Conservation (phyloP, 35 echinoderm and acorn worm genomes). For the Acanthaster planci region DNA sequence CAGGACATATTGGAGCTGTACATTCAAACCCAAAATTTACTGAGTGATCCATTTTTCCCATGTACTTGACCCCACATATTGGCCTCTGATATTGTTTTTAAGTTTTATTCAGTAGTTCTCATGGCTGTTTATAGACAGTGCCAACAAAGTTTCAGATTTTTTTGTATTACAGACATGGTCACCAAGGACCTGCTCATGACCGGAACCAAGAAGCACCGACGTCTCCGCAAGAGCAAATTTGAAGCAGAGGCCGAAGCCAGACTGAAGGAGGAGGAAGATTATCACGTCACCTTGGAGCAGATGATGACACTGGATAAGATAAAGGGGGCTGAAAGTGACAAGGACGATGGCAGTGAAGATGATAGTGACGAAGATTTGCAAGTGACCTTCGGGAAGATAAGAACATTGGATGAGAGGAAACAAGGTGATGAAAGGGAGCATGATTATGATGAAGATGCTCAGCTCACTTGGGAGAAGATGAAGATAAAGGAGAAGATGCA, state of each 20-base stretch:
- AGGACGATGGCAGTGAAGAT: background rate
- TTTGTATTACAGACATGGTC: background rate
- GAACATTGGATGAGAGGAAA: background rate
- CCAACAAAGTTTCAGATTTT: no score
- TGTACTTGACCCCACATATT: no score
- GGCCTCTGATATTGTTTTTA: no score
- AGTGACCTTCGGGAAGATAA: background rate
- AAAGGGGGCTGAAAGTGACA: background rate
- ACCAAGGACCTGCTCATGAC: constrained; percentile 2
- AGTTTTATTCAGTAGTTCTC: no score
- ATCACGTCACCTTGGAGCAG: background rate
- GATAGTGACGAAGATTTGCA: background rate
- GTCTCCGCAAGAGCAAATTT: constrained; percentile 6
- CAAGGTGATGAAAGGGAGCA: background rate
- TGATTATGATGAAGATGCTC: background rate
- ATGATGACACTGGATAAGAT: background rate
- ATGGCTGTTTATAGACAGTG: no score
- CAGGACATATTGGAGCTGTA: no score
- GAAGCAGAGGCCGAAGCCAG: constrained; percentile 13
- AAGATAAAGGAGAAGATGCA: no score
- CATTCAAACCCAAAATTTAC: no score
- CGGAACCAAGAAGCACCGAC: background rate
- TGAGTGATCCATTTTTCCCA: no score
- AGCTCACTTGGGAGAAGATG: no score
- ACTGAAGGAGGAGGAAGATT: constrained; percentile 21